phyloP scores from a whole-genome alignment of 1,140 invertebrate species.

The Tetramorium parvispinum region DNA sequence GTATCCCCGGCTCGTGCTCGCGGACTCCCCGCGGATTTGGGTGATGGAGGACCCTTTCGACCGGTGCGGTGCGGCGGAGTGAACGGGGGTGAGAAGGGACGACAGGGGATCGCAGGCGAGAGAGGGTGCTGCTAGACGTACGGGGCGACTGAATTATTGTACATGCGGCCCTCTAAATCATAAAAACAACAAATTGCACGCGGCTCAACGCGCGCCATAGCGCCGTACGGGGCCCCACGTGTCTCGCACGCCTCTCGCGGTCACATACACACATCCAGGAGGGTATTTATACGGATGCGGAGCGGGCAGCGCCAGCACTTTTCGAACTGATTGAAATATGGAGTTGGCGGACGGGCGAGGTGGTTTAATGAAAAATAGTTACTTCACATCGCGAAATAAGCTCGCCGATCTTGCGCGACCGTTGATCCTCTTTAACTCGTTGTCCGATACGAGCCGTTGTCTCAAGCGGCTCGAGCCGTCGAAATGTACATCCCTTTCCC shows the following conservation, averaged over 20 bases:
- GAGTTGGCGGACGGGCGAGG: conserved; percentile 61
- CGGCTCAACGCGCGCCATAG: conserved; percentile 39
- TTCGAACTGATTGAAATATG: conserved; percentile 80
- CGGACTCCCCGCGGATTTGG: conserved; percentile 76
- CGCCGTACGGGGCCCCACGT: conserved; percentile 18
- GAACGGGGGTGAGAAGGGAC: conserved; percentile 23
- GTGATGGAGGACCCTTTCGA: conserved; percentile 69
- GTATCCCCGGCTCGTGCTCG: conserved; percentile 48
- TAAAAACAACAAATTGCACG: conserved; percentile 81
- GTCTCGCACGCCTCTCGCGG: not conserved
- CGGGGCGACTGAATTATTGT: conserved; percentile 79
- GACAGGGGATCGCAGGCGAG: not conserved
- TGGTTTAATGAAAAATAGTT: conserved; percentile 81
- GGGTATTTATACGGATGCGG: conserved; percentile 39
- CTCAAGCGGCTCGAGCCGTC: not conserved
- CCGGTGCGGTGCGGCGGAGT: conserved; percentile 49
- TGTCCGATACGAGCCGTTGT: not conserved
- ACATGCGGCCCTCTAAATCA: conserved; percentile 78
- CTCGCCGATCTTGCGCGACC: conserved; percentile 11
- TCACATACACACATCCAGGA: not conserved
- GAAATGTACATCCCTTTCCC: conserved; percentile 5
- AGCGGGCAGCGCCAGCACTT: conserved; percentile 66
- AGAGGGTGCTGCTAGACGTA: conserved; percentile 53
- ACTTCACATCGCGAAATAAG: conserved; percentile 59
- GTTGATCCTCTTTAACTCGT: conserved; percentile 55